phyloP scores from a whole-genome alignment of 2,797 vertebrate species.

The Danio aesculapii region DNA sequence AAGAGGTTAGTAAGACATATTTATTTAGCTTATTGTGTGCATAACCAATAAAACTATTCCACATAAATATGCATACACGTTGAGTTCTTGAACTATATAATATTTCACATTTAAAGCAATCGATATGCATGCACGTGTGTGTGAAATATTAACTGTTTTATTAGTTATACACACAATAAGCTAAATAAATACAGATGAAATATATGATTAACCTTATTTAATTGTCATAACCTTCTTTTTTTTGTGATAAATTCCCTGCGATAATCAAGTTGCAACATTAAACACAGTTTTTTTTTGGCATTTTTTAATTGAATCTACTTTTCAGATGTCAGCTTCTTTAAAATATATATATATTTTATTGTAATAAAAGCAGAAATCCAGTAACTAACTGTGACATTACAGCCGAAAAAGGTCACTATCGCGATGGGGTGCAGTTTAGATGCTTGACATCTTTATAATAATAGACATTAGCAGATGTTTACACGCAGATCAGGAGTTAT shows the following conservation, averaged over 20 bases:
- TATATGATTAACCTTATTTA: not conserved
- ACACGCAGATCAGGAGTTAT: slow-evolving; percentile 24
- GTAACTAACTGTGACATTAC: not conserved
- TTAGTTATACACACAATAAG: not conserved
- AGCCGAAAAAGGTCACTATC: not conserved
- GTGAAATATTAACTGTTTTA: no score
- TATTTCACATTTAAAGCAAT: no score
- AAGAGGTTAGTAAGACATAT: no score
- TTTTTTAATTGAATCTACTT: not conserved
- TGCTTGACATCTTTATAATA: not conserved
- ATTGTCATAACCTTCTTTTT: not conserved
- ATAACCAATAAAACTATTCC: no score
- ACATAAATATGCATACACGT: no score
- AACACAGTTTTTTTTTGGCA: not conserved
- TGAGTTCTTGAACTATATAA: no score
- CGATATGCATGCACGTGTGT: no score
- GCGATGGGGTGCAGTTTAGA: not conserved
- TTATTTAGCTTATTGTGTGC: no score
- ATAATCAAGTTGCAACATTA: no score
- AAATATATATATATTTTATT: no score
- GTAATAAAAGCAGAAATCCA: not conserved
- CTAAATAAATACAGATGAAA: not conserved
- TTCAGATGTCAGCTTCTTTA: not conserved
- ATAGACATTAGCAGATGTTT: not conserved
- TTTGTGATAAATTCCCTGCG: not conserved